Conservation (phyloP, 2,888 invertebrate genomes). For the Scrobipalpa atriplicella region DNA sequence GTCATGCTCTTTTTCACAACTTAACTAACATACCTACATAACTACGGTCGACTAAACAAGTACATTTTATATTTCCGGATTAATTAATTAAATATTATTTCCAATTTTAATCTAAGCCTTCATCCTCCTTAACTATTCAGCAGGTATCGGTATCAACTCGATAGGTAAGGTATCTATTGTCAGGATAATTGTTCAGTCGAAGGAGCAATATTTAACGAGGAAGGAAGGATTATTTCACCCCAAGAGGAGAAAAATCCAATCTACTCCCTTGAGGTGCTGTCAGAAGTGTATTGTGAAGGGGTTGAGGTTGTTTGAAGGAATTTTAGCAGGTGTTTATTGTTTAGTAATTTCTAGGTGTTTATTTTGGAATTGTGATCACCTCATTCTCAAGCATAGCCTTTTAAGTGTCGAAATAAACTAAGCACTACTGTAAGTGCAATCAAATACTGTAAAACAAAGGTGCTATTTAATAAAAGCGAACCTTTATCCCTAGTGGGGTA, state of each 20-base stretch:
- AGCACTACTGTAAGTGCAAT: no score
- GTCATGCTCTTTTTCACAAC: no score
- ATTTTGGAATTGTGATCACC: background rate
- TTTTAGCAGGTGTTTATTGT: background rate
- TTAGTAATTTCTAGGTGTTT: background rate
- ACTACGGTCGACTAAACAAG: no score
- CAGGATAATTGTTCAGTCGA: conserved; percentile 18
- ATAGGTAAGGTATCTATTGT: conserved; percentile 7
- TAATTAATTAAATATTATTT: no score
- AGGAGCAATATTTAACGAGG: conserved; percentile 21
- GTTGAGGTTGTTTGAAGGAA: background rate
- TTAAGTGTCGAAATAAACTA: no score
- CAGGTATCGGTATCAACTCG: conserved; percentile 8
- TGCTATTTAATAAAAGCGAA: no score
- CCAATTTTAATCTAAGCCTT: no score
- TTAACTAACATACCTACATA: no score
- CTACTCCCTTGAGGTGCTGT: conserved; percentile 20
- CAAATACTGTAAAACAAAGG: no score
- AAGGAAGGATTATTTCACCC: conserved; percentile 14
- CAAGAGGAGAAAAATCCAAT: conserved; percentile 17
- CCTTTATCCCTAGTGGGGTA: no score
- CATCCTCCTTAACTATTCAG: conserved; percentile 14
- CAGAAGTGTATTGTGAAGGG: conserved; percentile 32
- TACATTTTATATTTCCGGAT: no score
- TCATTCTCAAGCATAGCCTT: no score